Evolutionary conservation across 2,113 vertebrate species (phyloP).

Genomic region (Chamaetylas fuelleborni): DNA sequence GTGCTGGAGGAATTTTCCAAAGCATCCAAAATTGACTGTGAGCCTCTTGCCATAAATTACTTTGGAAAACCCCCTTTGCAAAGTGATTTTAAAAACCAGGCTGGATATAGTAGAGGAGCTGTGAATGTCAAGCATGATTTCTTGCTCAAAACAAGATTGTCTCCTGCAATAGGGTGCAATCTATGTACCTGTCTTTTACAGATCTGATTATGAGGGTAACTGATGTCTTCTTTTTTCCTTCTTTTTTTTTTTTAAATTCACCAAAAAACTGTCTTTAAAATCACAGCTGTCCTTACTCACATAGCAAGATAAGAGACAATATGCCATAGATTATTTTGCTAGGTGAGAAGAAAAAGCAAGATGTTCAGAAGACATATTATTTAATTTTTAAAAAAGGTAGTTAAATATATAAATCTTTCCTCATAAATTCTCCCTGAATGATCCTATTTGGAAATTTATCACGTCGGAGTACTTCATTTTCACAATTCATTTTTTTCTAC

Average conservation of each 20-base stretch:
- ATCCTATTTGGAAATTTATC: not conserved
- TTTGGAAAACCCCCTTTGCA: not conserved
- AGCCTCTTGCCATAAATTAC: not conserved
- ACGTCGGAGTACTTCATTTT: not conserved
- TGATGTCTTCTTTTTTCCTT: not conserved
- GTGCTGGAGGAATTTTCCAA: not conserved
- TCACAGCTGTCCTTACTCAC: not conserved
- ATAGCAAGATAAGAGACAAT: not conserved
- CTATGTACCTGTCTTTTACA: not conserved
- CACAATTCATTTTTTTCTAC: not conserved
- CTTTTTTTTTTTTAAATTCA: not conserved
- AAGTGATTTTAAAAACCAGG: not conserved
- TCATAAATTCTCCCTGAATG: not conserved
- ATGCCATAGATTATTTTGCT: conserved; percentile 25
- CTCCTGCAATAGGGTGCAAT: not conserved
- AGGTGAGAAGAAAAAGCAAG: conserved; percentile 25
- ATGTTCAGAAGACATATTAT: conserved; percentile 40
- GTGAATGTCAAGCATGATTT: not conserved
- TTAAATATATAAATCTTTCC: conserved; percentile 7
- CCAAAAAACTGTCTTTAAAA: not conserved
- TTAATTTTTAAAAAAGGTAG: not conserved
- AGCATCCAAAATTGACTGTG: not conserved
- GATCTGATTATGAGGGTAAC: not conserved
- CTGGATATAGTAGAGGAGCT: not conserved
- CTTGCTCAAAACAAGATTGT: not conserved